Evolutionary conservation across 2,113 vertebrate species (phyloP).

Genomic region (Fregata magnificens): DNA sequence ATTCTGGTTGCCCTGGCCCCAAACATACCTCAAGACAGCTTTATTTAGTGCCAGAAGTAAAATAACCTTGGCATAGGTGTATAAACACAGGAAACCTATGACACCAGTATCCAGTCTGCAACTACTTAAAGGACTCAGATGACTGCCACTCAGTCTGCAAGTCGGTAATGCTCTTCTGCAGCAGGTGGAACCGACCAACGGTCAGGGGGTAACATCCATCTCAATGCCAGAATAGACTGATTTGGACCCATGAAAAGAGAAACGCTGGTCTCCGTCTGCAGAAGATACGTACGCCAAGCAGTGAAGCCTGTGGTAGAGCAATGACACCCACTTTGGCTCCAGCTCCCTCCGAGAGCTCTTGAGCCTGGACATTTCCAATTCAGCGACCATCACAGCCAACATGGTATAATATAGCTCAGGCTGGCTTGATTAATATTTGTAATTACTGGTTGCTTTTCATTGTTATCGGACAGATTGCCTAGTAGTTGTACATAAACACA

Average conservation of each 20-base stretch:
- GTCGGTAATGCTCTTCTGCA: accelerated
- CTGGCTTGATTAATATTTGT: background rate
- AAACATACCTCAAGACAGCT: background rate
- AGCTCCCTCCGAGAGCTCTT: background rate
- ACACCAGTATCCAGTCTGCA: background rate
- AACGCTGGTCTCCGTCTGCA: background rate
- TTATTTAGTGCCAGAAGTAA: background rate
- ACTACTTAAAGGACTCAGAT: accelerated
- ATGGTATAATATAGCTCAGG: accelerated
- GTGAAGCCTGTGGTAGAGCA: background rate
- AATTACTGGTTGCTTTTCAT: background rate
- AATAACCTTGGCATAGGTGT: no score
- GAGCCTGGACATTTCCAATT: background rate
- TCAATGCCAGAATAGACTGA: background rate
- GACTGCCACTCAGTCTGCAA: background rate
- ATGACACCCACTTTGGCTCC: background rate
- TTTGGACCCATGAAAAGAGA: background rate
- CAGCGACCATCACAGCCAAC: background rate
- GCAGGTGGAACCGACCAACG: background rate
- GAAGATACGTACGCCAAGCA: accelerated
- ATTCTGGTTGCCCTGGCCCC: background rate
- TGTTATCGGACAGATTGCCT: background rate
- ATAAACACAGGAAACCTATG: background rate
- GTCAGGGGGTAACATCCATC: no score
- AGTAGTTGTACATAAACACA: background rate